Conservation (phyloP, 2,797 vertebrate species). For the Parauchenoglanis punctatus region DNA sequence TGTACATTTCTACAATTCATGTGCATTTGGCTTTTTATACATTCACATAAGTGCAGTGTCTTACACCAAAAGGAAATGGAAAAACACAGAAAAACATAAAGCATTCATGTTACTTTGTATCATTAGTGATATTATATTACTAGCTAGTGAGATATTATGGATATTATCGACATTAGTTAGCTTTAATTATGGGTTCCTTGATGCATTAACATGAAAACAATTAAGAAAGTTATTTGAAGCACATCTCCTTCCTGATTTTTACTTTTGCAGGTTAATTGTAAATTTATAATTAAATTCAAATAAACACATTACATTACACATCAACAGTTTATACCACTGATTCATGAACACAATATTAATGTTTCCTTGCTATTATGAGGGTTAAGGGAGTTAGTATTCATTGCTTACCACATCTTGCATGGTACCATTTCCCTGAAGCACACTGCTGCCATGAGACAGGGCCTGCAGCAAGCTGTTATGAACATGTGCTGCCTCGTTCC, state of each 20-base stretch:
- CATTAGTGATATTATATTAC: background rate
- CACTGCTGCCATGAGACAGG: constrained; percentile 41
- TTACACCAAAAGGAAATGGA: background rate
- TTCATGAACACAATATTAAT: background rate
- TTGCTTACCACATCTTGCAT: constrained; percentile 32
- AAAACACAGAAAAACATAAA: background rate
- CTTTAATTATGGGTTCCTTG: background rate
- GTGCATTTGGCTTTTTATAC: background rate
- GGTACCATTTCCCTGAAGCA: constrained; percentile 66
- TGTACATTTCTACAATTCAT: background rate
- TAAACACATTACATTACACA: background rate
- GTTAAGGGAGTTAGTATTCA: background rate
- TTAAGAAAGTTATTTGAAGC: background rate
- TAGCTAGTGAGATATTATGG: background rate
- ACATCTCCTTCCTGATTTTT: background rate
- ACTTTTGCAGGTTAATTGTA: background rate
- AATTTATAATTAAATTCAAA: background rate
- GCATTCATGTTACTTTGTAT: background rate
- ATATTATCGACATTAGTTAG: background rate
- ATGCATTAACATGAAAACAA: background rate
- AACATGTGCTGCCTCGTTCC: constrained; percentile 68
- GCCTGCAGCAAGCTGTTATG: constrained; percentile 66
- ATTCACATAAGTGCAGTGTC: background rate
- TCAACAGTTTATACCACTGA: background rate
- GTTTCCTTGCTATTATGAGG: background rate